These are phyloP conservation scores for Sinelater perroti DNA, from an alignment of 2,888 invertebrate genomes.

Conservation along the genomic window DNA sequence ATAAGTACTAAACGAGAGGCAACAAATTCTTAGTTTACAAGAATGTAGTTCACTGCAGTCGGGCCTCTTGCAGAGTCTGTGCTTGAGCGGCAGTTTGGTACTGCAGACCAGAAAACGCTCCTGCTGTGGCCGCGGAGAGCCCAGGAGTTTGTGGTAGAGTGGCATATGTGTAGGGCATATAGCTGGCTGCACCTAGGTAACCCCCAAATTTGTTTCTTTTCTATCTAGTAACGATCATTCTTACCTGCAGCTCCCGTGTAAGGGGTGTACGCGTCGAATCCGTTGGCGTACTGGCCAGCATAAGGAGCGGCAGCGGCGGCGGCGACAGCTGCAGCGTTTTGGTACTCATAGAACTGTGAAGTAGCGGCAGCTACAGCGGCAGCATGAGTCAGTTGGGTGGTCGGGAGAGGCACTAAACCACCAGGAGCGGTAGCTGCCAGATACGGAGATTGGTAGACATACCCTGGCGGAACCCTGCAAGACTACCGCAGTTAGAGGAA, in stretches of 20 bases:
- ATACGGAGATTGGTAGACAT: constrained; percentile 80
- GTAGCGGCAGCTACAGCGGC: constrained; percentile 81
- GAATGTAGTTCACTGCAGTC: constrained; percentile 70
- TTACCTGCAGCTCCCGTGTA: constrained; percentile 77
- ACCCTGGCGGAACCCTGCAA: constrained; percentile 65
- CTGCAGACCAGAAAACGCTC: constrained; percentile 71
- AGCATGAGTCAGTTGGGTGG: constrained; percentile 73
- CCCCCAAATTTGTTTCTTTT: not conserved
- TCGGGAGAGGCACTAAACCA: constrained; percentile 73
- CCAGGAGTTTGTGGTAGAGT: constrained; percentile 71
- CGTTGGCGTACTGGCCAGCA: constrained; percentile 74
- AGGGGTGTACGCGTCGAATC: constrained; percentile 73
- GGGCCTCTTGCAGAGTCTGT: constrained; percentile 77
- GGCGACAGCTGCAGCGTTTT: constrained; percentile 72
- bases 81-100: constrained; percentile 69
- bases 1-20: constrained; percentile 29
- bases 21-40: constrained; percentile 25
- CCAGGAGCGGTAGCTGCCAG: constrained; percentile 71
- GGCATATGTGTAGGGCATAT: constrained; percentile 78
- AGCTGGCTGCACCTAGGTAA: constrained; percentile 66
- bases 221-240: constrained; percentile 46
- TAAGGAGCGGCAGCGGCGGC: constrained; percentile 75
- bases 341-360: constrained; percentile 84
- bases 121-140: constrained; percentile 62
- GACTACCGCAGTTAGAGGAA: constrained; percentile 13